phyloP scores from a whole-genome alignment of 2,113 vertebrate species.

The Casuarius casuarius region DNA sequence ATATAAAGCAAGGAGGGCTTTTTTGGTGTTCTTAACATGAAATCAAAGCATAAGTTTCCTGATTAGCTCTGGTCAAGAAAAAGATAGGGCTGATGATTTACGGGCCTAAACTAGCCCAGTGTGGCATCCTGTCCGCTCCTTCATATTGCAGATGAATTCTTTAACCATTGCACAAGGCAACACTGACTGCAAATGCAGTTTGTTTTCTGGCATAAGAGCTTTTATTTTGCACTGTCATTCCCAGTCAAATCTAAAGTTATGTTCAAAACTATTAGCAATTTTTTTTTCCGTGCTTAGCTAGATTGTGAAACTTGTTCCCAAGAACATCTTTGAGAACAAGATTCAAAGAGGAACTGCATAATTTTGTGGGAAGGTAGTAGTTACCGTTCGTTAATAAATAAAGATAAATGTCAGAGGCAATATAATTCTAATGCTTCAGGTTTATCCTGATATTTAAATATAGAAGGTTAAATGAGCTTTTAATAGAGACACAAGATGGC shows the following conservation, averaged over 20 bases:
- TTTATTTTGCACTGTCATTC: not conserved
- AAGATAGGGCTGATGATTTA: not conserved
- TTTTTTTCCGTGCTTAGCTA: not conserved
- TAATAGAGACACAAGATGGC: not conserved
- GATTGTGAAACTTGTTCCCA: not conserved
- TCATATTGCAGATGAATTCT: not conserved
- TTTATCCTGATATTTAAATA: not conserved
- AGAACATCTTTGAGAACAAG: not conserved
- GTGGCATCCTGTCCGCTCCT: not conserved
- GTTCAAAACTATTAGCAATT: not conserved
- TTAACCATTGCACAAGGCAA: not conserved
- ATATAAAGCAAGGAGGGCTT: fast-evolving
- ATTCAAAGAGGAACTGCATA: not conserved
- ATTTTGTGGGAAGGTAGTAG: not conserved
- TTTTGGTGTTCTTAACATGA: not conserved
- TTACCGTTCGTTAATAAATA: not conserved
- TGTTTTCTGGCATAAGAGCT: not conserved
- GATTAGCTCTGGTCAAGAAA: not conserved
- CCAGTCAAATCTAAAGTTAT: not conserved
- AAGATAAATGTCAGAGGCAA: not conserved
- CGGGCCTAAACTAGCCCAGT: not conserved
- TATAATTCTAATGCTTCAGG: not conserved
- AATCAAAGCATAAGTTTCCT: not conserved
- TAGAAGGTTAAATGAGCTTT: not conserved
- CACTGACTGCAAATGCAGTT: not conserved